A percentile compares a stretch with the other conserved stretches of the same genome.
Conservation (phyloP, 2,888 invertebrate species). For the Drosophila sordidapex region DNA sequence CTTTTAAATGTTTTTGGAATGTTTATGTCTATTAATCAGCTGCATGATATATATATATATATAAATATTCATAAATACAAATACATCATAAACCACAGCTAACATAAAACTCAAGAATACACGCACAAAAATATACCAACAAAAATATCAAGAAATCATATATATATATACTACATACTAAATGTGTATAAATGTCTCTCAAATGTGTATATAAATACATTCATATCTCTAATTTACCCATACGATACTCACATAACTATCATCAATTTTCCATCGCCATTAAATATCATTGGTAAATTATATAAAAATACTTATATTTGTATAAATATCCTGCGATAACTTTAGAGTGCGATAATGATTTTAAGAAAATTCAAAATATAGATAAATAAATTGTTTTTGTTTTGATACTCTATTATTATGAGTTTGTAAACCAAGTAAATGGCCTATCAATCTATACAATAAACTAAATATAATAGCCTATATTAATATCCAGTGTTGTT, state of each 20-base stretch:
- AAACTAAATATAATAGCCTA: constrained; percentile 25
- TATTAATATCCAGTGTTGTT: constrained; percentile 60
- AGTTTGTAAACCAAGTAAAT: constrained; percentile 41
- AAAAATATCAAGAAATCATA: constrained; percentile 35
- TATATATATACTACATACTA: constrained; percentile 16
- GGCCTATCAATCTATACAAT: constrained; percentile 20
- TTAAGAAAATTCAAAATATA: not conserved
- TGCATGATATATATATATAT: constrained; percentile 28
- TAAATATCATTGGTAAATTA: constrained; percentile 58
- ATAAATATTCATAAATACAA: not conserved
- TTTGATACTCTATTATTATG: constrained; percentile 23
- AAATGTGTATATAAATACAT: constrained; percentile 34
- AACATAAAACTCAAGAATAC: constrained; percentile 29
- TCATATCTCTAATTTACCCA: constrained; percentile 25
- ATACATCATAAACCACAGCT: constrained; percentile 2
- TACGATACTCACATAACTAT: constrained; percentile 42
- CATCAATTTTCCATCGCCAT: constrained; percentile 69
- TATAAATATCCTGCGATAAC: constrained; percentile 54
- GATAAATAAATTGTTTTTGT: constrained; percentile 14
- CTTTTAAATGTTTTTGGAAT: constrained; percentile 23
- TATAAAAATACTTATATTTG: constrained; percentile 21
- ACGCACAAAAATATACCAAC: constrained; percentile 75
- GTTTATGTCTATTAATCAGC: constrained; percentile 22
- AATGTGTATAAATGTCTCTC: constrained; percentile 30
- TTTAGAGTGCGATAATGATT: constrained; percentile 34